phyloP scores from a whole-genome alignment of 2,797 vertebrate genomes.

The Vireo griseus region DNA sequence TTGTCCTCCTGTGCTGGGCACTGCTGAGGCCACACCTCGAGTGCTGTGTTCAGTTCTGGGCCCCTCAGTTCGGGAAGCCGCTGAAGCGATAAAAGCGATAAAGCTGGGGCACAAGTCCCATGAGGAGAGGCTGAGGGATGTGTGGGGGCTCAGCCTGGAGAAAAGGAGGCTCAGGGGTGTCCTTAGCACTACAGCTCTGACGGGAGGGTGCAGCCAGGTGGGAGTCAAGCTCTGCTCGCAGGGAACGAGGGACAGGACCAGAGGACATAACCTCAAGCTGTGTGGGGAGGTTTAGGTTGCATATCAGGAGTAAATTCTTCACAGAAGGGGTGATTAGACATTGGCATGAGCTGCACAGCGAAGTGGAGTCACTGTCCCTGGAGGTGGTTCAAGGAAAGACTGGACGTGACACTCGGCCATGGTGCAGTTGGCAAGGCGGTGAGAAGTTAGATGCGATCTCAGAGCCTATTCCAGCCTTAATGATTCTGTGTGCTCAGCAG shows the following conservation, averaged over 20 bases:
- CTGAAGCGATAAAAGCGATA: background rate
- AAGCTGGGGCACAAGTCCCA: background rate
- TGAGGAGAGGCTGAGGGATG: background rate
- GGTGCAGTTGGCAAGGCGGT: background rate
- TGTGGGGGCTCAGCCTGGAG: background rate
- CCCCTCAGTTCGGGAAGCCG: background rate
- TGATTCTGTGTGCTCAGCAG: background rate
- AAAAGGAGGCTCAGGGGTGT: background rate
- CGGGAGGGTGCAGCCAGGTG: background rate
- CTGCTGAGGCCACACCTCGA: background rate
- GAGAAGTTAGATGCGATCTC: background rate
- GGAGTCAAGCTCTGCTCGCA: background rate
- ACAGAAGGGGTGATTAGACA: background rate
- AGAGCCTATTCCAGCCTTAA: background rate
- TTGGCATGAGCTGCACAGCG: background rate
- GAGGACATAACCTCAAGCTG: fast-evolving
- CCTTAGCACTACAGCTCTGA: fast-evolving
- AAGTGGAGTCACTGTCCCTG: background rate
- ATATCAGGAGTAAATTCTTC: background rate
- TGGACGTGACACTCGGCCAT: too few species aligned
- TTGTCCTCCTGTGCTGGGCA: background rate
- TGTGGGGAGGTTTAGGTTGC: background rate
- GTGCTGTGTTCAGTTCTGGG: background rate
- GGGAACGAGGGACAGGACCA: background rate
- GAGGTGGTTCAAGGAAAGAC: background rate